Conservation (phyloP, 2,888 invertebrate species). For the Caradrina clavipalpis region DNA sequence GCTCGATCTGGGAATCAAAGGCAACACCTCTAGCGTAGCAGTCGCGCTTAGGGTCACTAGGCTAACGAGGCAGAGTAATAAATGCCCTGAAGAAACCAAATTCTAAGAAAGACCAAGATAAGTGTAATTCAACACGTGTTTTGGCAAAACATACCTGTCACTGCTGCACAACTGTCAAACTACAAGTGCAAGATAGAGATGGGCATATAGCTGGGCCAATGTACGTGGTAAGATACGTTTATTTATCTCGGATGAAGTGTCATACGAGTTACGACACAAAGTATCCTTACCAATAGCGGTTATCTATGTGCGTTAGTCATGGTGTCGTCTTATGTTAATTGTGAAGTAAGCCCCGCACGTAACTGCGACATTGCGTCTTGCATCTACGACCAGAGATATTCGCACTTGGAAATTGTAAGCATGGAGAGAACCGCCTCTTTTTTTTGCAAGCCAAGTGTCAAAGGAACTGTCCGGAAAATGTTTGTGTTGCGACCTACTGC, state of each 20-base stretch:
- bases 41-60: too few relatives aligned
- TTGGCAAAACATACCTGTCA: too few relatives aligned
- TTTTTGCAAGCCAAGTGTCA: not conserved
- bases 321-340: constrained; percentile 18
- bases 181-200: too few relatives aligned
- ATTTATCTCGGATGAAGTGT: not conserved
- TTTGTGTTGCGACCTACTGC: not conserved
- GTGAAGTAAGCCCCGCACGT: not conserved
- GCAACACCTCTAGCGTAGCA: too few relatives aligned
- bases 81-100: constrained; percentile 1
- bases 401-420: not conserved
- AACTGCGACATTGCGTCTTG: constrained; percentile 2
- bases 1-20: too few relatives aligned
- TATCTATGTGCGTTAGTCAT: constrained; percentile 23
- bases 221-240: not conserved
- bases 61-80: too few relatives aligned
- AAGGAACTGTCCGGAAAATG: not conserved
- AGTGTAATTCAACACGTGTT: too few relatives aligned
- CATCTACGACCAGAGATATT: not conserved
- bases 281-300: not conserved
- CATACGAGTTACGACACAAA: not conserved
- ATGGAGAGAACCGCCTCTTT: not conserved
- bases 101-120: too few relatives aligned
- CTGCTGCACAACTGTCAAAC: too few relatives aligned
- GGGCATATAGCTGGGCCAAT: too few relatives aligned